phyloP scores from a whole-genome alignment of 1,140 invertebrate genomes.

The Drosophila albomicans region DNA sequence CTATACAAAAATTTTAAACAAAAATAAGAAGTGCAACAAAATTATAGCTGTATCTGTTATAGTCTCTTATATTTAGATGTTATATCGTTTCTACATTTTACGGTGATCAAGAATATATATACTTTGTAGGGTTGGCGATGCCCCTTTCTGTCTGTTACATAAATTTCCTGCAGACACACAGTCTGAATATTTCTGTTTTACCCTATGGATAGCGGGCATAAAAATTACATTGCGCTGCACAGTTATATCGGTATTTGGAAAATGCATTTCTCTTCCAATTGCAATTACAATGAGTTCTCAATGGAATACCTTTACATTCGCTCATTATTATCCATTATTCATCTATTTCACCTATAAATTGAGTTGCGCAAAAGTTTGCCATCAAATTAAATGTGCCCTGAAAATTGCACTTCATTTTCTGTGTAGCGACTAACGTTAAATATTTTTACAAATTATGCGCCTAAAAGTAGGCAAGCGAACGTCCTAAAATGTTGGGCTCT shows the following conservation, averaged over 20 bases:
- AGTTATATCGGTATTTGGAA: not conserved
- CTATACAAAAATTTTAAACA: too few species aligned
- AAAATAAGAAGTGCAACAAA: too few species aligned
- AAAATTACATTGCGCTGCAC: too few species aligned
- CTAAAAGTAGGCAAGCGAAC: slow-evolving; percentile 38
- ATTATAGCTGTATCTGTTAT: too few species aligned
- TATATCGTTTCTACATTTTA: too few species aligned
- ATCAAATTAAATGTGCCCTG: slow-evolving; percentile 18
- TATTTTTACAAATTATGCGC: slow-evolving; percentile 41
- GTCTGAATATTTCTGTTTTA: too few species aligned
- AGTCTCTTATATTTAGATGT: too few species aligned
- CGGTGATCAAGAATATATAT: too few species aligned
- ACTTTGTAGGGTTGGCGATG: too few species aligned
- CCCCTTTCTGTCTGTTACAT: too few species aligned
- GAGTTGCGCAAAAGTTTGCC: slow-evolving; percentile 22
- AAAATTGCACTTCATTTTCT: slow-evolving; percentile 32
- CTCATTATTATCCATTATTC: not conserved
- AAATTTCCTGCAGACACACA: too few species aligned
- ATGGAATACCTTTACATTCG: not conserved
- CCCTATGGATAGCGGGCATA: too few species aligned
- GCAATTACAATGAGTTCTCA: not conserved
- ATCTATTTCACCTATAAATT: slow-evolving; percentile 15
- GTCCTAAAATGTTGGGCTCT: slow-evolving; percentile 1
- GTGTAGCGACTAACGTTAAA: slow-evolving; percentile 5
- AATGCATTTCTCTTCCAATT: not conserved